Conservation (phyloP, 2,888 invertebrate genomes). For the Acanthacorydalis orientalis region DNA sequence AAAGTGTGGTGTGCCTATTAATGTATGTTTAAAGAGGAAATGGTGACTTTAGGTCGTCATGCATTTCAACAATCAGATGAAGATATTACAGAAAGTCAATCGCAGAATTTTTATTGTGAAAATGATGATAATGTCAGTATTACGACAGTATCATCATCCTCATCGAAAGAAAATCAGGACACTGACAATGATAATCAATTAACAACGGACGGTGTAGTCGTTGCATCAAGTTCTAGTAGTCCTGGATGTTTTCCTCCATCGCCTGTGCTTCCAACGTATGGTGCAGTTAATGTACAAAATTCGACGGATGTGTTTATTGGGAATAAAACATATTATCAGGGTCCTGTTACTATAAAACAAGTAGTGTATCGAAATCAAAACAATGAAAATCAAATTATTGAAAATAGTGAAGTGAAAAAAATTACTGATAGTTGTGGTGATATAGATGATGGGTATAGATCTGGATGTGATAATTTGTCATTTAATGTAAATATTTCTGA, state of each 20-base stretch:
- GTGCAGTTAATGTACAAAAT: constrained; percentile 45
- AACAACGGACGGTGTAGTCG: constrained; percentile 8
- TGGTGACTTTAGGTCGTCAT: no score
- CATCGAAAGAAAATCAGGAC: constrained; percentile 8
- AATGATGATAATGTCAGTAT: not conserved
- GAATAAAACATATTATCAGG: constrained; percentile 58
- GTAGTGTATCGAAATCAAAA: constrained; percentile 32
- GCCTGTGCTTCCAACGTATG: constrained; percentile 26
- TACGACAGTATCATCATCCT: not conserved
- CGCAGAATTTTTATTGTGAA: not conserved
- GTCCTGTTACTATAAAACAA: constrained; percentile 63
- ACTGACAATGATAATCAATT: constrained; percentile 9
- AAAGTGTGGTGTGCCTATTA: no score
- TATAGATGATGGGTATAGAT: not conserved
- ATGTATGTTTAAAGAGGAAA: no score
- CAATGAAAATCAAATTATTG: constrained; percentile 11
- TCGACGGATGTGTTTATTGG: constrained; percentile 61
- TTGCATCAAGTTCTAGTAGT: constrained; percentile 8
- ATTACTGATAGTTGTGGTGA: constrained; percentile 1
- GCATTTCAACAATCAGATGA: no score
- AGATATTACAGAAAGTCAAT: no score
- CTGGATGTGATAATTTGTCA: not conserved
- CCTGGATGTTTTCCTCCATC: constrained; percentile 5
- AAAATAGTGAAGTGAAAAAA: constrained; percentile 4
- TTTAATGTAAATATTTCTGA: not conserved